A percentile compares a stretch with the other conserved stretches of the same genome.
Conservation (phyloP, 2,888 invertebrate species). For the Melipona bicolor region DNA sequence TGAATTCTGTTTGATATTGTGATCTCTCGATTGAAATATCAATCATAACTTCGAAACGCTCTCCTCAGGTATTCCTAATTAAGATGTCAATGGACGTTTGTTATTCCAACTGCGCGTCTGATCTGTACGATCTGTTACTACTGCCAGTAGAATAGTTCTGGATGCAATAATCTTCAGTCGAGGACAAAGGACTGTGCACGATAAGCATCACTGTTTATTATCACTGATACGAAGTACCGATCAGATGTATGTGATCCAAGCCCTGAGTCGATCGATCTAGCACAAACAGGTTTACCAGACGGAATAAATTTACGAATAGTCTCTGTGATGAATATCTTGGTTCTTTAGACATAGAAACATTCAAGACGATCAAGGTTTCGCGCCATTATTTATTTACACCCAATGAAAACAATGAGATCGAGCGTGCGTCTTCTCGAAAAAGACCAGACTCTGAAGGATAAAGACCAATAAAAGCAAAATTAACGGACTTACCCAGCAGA, state of each 20-base stretch:
- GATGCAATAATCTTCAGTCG: slow-evolving; percentile 29
- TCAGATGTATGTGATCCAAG: slow-evolving; percentile 8
- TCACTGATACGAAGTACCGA: background rate
- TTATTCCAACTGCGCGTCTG: slow-evolving; percentile 29
- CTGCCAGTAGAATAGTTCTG: slow-evolving; percentile 37
- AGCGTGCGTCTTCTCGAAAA: background rate
- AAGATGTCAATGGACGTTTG: slow-evolving; percentile 34
- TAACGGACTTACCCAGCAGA: slow-evolving; percentile 88
- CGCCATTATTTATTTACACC: no score
- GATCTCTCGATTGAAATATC: slow-evolving; percentile 21
- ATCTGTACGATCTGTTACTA: slow-evolving; percentile 45
- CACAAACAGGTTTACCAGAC: background rate
- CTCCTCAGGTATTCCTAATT: slow-evolving; percentile 13
- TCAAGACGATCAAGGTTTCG: no score
- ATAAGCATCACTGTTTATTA: slow-evolving; percentile 16
- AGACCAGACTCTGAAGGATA: background rate
- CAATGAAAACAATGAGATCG: no score
- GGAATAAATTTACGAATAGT: background rate
- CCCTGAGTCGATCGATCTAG: background rate
- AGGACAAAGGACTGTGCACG: slow-evolving; percentile 44
- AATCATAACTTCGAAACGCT: slow-evolving; percentile 29
- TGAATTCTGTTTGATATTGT: background rate
- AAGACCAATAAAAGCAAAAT: slow-evolving; percentile 4
- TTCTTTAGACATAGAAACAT: no score
- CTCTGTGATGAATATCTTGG: background rate